Evolutionary conservation across 92 coral and sea anemone species (phyloP), one percentile per base, ranked within the genome.

Genomic region (Chrysogorgia sp.): DNA sequence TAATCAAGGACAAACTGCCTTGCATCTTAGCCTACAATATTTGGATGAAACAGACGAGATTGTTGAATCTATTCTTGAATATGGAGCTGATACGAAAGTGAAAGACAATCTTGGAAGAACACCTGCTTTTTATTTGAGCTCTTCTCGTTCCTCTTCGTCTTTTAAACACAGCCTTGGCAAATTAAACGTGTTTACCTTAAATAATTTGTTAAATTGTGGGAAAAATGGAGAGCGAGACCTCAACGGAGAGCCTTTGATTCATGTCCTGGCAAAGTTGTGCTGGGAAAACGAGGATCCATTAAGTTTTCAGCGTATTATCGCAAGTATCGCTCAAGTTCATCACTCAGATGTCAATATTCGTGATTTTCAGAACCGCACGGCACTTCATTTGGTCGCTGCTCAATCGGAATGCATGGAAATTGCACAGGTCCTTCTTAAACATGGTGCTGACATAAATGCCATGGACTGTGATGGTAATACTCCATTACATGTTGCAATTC

Each of bases 321-420:
- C 10, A 3, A 0, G 58, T 41, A 37, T 40, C 6, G 60, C 53
- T 47, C 15, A 35, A 29, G 29, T 1, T 17, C 49, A 21, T 20
- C 25, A 17, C 15, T 57, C 40, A 10, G 77, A 80, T 21, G 49
- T 90, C n/a, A 90, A 88, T 56, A 20, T 83, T 34, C 32, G 41
- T 45, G 88, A 90, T 72, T 58, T 52, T 24, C 89, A 83, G 0
- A 68, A 83, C 0, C 79, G 86, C 37, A 90, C 96, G 25, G 96
- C 90, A 0, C 86, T 90, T 0, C 96, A 90, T 58, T 85, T 84
- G 34, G 92, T 87, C 15, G 83, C 92, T 24, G 63, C 85, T 9
- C 85, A 84, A 1, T n/a, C n/a, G n/a, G n/a, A n/a, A n/a, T n/a
- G n/a, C n/a, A n/a, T n/a, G 41, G 63, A 35, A 60, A 74, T 86